Evolutionary conservation across 2,113 vertebrate genomes (phyloP), one percentile per base, ranked within the genome.

Genomic region (Xenopus borealis): DNA sequence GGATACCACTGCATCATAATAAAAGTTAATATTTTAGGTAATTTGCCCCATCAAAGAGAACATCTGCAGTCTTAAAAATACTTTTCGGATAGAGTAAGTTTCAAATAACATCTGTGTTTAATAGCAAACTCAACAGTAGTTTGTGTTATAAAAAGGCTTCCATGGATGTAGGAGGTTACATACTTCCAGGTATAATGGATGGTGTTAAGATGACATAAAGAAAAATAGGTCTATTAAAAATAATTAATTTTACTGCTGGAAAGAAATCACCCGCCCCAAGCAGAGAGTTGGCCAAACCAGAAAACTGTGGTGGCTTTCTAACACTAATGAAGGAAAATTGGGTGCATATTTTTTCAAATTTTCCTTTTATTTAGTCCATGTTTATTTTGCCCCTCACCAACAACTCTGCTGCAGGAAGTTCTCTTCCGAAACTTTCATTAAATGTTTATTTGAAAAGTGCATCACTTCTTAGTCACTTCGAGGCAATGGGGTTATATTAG

Each of bases 221-320:
- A 62, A 16, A 72, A 65, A 72, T 19, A 55, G 17, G 44, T 46
- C 52, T 40, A 72, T 72, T 72, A 72, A 66, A 66, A 44, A 57
- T 57, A 19, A 57, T 30, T n/a, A 46, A 57, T 47, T 27, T 62
- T 62, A 30, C 69, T 7, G 7, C 59, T 66, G 71, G 71, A 72
- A 72, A 72, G 65, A 65, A 66, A 55, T 62, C 50, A 4, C 19
- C 14, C 13, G 16, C 11, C 23, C 53, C 33, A 18, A 7, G 27
- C 17, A 55, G 62, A 65, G 2, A 55, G 18, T 72, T 65, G 62
- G 71, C 71, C 52, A 23, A 23, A 23, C 46, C n/a, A 19, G 52
- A 64, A 53, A 23, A 64, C 30, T 64, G 27, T 64, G 71, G 62
- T 66, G 62, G 62, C 50, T 72, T 30, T 65, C n/a, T 45, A 17